Evolutionary conservation across 2,888 invertebrate genomes (phyloP), one percentile per base, ranked within the genome.

Genomic region (Brachyptera putata): DNA sequence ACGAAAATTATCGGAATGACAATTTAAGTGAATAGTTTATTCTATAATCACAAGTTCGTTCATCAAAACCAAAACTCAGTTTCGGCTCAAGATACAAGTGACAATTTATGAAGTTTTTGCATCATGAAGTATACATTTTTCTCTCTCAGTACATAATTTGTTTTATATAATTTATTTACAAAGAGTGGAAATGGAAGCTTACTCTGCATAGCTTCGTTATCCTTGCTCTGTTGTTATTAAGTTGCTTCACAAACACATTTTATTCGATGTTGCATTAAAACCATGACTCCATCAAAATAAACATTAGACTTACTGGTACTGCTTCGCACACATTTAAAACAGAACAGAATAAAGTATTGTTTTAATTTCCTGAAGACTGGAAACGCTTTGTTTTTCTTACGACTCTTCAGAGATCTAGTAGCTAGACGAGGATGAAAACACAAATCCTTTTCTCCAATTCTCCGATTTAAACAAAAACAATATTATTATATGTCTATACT

Each of bases 311-410:
- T 50, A 30, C 50, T 50, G 14, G 25, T 50, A 5, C 50, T 50
- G 13, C 46, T 46, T 46, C 24, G 46, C 24, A 18, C 50, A 50
- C 50, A 50, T 50, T 50, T 50, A 50, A 50, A 50, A 50, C 50
- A 50, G 30, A 30, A 37, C 49, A 36, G 59, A 43, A 59, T 41
- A 46, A 55, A 56, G 50, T 13, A 60, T 56, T 18, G 56, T 60
- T 56, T 56, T 60, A 56, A 60, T 60, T 60, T 60, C 60, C 60
- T 56, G 60, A 41, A 55, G 56, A 60, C 55, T 56, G 41, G 50
- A 46, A 60, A 26, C 26, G 60, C 56, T 16, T 56, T 60, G 60
- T 60, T 60, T 60, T 60, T 41, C 56, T 55, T 48, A 34, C 39
- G 39, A 39, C 39, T 39, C 39, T 39, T 14, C 7, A 39, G 30